phyloP scores from a whole-genome alignment of 2,888 invertebrate genomes.

The Drosophila neotestacea region DNA sequence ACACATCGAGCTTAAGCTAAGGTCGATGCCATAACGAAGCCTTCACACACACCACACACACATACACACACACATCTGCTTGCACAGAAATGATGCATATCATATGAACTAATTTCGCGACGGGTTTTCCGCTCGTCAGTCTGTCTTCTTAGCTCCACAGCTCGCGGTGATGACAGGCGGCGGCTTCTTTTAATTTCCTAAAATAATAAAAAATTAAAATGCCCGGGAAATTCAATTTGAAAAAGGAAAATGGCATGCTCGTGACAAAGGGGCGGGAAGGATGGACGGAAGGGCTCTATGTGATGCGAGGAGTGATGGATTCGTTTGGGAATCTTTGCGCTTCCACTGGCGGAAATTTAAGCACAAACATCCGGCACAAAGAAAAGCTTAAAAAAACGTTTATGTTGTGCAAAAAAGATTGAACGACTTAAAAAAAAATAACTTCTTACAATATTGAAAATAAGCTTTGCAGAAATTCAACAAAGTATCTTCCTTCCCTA shows the following conservation, averaged over 20 bases:
- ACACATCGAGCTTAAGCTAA: slow-evolving; percentile 2
- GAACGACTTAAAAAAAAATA: not conserved
- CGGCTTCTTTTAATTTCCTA: slow-evolving; percentile 55
- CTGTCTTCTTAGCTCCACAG: not conserved
- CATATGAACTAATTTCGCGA: slow-evolving; percentile 49
- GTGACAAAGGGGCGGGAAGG: not conserved
- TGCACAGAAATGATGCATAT: slow-evolving; percentile 27
- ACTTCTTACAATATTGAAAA: not conserved
- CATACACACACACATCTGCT: not conserved
- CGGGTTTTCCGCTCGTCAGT: slow-evolving; percentile 13
- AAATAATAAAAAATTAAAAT: slow-evolving; percentile 66
- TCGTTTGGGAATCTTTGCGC: slow-evolving; percentile 22
- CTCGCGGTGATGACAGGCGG: slow-evolving; percentile 37
- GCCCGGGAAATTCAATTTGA: slow-evolving; percentile 64
- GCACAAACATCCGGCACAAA: slow-evolving; percentile 40
- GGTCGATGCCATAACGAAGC: slow-evolving; percentile 29
- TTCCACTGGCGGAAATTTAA: slow-evolving; percentile 59
- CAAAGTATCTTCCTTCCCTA: not conserved
- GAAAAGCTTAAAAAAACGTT: slow-evolving; percentile 23
- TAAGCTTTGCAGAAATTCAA: not conserved
- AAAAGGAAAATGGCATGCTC: slow-evolving; percentile 47
- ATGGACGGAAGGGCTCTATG: slow-evolving; percentile 9
- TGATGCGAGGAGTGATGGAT: slow-evolving; percentile 56
- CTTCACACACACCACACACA: slow-evolving; percentile 2
- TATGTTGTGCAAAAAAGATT: not conserved